Conservation (phyloP, 35 echinoderm and acorn worm species). For the Heliocidaris erythrogramma region DNA sequence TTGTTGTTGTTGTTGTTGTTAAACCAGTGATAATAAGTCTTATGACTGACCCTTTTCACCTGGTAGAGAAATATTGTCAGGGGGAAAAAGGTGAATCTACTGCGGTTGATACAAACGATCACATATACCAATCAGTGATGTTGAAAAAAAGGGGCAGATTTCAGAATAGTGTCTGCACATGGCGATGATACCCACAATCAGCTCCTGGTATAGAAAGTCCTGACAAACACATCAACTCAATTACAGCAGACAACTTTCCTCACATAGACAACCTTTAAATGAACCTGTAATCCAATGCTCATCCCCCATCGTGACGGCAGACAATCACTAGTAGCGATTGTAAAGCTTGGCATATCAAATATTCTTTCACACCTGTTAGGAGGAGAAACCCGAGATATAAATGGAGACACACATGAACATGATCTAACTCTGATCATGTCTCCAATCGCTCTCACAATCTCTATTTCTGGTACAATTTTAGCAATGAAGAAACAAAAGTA, state of each 20-base stretch:
- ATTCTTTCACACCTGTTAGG: slow-evolving; percentile 5
- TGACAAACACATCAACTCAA: not conserved
- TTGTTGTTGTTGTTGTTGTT: too few species aligned
- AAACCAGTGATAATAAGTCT: too few species aligned
- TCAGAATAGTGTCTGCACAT: too few species aligned
- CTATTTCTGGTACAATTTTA: not conserved
- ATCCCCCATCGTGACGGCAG: not conserved
- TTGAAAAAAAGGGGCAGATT: too few species aligned
- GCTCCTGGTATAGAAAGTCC: not conserved
- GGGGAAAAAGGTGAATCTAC: too few species aligned
- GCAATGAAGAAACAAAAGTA: too few species aligned
- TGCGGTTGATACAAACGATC: too few species aligned
- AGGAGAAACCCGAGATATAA: not conserved
- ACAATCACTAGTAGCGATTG: not conserved
- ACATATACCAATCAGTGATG: too few species aligned
- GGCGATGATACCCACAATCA: too few species aligned
- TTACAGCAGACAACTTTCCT: not conserved
- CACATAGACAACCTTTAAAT: not conserved
- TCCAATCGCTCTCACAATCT: not conserved
- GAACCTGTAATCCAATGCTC: not conserved
- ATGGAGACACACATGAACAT: not conserved
- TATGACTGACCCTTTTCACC: too few species aligned
- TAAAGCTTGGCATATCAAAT: not conserved
- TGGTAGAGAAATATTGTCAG: too few species aligned
- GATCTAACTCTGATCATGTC: not conserved